Evolutionary conservation across 2,797 vertebrate genomes (phyloP).

Genomic region (Microtus obscurus): DNA sequence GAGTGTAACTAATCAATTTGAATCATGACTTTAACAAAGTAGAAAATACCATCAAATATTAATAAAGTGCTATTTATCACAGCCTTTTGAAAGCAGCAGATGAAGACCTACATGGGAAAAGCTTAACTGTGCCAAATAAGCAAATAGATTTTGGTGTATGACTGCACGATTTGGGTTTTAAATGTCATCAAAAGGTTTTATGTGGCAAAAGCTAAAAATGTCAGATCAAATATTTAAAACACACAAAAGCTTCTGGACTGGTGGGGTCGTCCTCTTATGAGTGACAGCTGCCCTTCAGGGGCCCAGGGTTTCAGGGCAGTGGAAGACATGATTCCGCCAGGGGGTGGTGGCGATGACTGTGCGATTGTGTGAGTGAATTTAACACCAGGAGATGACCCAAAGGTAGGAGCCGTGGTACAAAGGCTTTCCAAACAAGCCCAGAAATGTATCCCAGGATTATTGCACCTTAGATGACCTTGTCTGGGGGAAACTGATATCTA

Average conservation of each 20-base stretch:
- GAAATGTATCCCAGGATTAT: background rate
- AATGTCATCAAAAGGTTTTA: background rate
- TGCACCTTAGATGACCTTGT: background rate
- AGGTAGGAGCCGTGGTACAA: background rate
- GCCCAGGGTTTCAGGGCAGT: background rate
- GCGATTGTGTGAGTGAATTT: background rate
- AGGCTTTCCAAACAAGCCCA: background rate
- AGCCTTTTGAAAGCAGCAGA: background rate
- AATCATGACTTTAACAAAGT: slow-evolving; percentile 33
- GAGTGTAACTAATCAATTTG: background rate
- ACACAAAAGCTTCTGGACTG: background rate
- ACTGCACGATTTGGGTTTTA: background rate
- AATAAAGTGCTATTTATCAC: background rate
- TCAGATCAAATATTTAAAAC: slow-evolving; percentile 21
- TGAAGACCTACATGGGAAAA: rapidly evolving
- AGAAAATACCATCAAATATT: background rate
- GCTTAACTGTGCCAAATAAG: background rate
- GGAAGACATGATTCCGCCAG: background rate
- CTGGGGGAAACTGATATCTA: background rate
- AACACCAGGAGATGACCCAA: background rate
- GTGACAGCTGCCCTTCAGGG: background rate
- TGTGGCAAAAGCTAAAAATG: background rate
- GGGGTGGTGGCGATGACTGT: background rate
- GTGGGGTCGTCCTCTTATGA: background rate
- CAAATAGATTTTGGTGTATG: background rate